Conservation (phyloP, 2,888 invertebrate genomes). For the Drymonia ruficornis region DNA sequence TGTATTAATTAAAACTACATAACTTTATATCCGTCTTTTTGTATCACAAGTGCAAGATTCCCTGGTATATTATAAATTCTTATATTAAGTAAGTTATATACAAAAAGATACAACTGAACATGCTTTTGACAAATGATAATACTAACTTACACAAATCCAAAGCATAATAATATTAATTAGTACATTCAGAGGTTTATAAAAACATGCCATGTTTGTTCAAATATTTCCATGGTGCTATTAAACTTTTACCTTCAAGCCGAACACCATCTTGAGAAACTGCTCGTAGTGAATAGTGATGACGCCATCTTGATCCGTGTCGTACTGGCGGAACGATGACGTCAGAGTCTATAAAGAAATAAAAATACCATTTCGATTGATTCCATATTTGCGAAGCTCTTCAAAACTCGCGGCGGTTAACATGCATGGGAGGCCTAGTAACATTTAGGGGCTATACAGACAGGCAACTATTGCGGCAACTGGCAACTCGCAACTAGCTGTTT, state of each 20-base stretch:
- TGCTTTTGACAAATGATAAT: not conserved
- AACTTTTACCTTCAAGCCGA: conserved; percentile 88
- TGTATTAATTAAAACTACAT: not conserved
- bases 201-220: not conserved
- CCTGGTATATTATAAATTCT: not conserved
- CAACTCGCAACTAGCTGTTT: too few relatives aligned
- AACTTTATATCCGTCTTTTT: not conserved
- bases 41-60: conserved; percentile 7
- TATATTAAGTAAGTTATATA: not conserved
- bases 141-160: not conserved
- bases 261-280: conserved; percentile 97
- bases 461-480: too few relatives aligned
- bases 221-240: conserved; percentile 7
- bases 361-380: not conserved
- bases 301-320: conserved; percentile 97
- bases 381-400: too few relatives aligned
- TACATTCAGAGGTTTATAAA: conserved; percentile 1
- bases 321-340: conserved; percentile 93
- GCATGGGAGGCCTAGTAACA: too few relatives aligned
- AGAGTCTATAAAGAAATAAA: conserved; percentile 88
- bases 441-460: too few relatives aligned
- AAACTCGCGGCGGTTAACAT: too few relatives aligned
- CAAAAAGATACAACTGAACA: not conserved
- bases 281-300: conserved; percentile 97
- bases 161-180: not conserved